Conservation (phyloP, 2,888 invertebrate genomes). For the Ditula angustiorana region DNA sequence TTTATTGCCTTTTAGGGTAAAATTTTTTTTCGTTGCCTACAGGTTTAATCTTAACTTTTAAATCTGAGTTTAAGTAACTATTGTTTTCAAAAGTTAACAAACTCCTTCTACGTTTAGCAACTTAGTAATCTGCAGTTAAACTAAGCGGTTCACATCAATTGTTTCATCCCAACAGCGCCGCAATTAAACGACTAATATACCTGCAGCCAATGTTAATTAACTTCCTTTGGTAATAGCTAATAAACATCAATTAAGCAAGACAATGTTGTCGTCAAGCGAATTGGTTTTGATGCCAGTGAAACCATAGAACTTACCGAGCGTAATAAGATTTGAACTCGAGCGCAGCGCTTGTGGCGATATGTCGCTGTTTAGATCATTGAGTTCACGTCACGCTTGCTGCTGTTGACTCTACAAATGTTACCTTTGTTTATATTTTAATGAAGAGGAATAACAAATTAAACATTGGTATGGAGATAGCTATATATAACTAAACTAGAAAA, state of each 20-base stretch:
- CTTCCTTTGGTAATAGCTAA: slow-evolving; percentile 27
- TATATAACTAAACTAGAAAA: too few species aligned
- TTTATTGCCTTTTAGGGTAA: too few species aligned
- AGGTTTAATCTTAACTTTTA: background rate
- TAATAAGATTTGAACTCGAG: slow-evolving; percentile 34
- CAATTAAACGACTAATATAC: slow-evolving; percentile 28
- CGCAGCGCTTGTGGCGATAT: slow-evolving; percentile 23
- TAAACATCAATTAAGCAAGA: slow-evolving; percentile 33
- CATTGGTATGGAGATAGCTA: too few species aligned
- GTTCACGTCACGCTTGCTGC: background rate
- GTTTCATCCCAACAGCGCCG: slow-evolving; percentile 16
- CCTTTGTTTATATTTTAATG: too few species aligned
- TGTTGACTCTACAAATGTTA: background rate
- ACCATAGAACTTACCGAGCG: slow-evolving; percentile 26
- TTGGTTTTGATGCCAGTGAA: slow-evolving; percentile 27
- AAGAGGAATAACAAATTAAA: too few species aligned
- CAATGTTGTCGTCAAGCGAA: slow-evolving; percentile 13
- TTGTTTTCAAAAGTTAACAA: background rate
- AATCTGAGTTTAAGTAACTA: background rate
- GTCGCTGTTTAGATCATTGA: slow-evolving; percentile 17
- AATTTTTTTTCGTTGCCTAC: too few species aligned
- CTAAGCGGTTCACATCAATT: slow-evolving; percentile 23
- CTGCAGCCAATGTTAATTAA: slow-evolving; percentile 29
- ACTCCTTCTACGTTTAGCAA: slow-evolving; percentile 4
- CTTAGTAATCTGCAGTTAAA: background rate